These are phyloP conservation scores for Euura lappo DNA, from an alignment of 1,140 invertebrate genomes.

Conservation along the genomic window DNA sequence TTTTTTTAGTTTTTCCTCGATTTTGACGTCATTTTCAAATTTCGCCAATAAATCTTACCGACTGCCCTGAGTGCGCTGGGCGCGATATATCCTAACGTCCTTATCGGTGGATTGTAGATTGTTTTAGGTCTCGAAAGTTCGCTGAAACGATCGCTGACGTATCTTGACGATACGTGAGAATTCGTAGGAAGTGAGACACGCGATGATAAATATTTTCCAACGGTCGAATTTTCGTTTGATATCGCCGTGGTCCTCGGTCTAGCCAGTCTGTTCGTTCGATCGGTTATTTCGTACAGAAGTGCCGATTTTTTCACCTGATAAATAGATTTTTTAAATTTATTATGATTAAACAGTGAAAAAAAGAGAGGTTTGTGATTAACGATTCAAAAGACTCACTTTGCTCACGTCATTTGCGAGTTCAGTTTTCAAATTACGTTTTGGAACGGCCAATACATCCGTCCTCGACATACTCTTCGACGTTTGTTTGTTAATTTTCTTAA, in stretches of 20 bases:
- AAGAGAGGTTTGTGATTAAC: neutral
- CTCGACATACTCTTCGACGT: neutral
- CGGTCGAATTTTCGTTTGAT: neutral
- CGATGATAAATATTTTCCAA: neutral
- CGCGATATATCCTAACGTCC: constrained; percentile 16
- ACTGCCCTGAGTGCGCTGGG: constrained; percentile 21
- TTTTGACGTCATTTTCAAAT: neutral
- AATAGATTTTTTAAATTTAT: neutral
- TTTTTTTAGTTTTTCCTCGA: neutral
- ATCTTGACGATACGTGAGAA: neutral
- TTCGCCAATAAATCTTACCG: constrained; percentile 19
- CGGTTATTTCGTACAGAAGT: constrained; percentile 31
- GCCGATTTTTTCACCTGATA: constrained; percentile 27
- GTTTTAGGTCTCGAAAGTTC: constrained; percentile 27
- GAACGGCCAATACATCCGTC: neutral
- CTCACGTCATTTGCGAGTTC: neutral
- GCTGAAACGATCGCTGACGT: constrained; percentile 9
- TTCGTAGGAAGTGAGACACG: neutral
- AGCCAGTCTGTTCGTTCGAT: constrained; percentile 26
- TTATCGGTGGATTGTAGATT: constrained; percentile 9
- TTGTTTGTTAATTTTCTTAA: neutral
- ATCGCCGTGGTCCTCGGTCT: constrained; percentile 19
- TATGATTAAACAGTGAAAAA: neutral
- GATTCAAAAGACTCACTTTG: neutral
- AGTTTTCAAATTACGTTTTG: neutral